phyloP scores from a whole-genome alignment of 2,797 vertebrate species.

The Enteromius mattozi region DNA sequence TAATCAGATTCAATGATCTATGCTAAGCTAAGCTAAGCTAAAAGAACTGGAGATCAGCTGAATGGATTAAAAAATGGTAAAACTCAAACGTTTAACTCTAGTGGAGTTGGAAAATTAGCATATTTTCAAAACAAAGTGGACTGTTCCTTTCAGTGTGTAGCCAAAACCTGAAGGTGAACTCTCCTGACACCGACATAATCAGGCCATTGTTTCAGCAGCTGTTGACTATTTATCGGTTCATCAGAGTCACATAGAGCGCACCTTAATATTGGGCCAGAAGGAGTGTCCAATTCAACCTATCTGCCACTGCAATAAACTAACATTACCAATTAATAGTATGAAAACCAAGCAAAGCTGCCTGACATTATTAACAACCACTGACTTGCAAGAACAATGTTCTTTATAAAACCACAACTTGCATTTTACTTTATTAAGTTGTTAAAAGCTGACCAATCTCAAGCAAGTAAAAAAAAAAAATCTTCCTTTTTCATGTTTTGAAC shows the following conservation, averaged over 20 bases:
- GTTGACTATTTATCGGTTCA: not conserved
- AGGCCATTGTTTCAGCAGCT: not conserved
- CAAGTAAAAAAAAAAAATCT: not conserved
- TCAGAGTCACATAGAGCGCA: constrained; percentile 1
- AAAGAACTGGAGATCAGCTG: too few relatives aligned
- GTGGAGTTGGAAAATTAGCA: too few relatives aligned
- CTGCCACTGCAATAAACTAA: not conserved
- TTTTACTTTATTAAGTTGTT: not conserved
- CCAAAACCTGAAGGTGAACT: not conserved
- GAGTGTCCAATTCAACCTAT: not conserved
- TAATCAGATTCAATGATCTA: too few relatives aligned
- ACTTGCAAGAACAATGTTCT: constrained; percentile 22
- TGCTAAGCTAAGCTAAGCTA: too few relatives aligned
- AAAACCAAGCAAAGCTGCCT: not conserved
- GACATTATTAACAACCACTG: constrained; percentile 6
- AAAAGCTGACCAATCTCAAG: not conserved
- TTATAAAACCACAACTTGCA: not conserved
- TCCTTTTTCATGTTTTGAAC: constrained; percentile 1
- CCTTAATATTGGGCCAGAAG: not conserved
- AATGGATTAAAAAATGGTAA: too few relatives aligned
- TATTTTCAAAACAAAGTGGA: too few relatives aligned
- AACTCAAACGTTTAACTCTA: too few relatives aligned
- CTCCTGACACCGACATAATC: not conserved
- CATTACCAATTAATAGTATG: not conserved
- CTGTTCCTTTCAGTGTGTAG: not conserved